Percentiles rank a stretch among this genome's conserved stretches.
These are phyloP conservation scores for Temnothorax unifasciatus DNA, from an alignment of 2,888 invertebrate genomes.

Conservation along the genomic window DNA sequence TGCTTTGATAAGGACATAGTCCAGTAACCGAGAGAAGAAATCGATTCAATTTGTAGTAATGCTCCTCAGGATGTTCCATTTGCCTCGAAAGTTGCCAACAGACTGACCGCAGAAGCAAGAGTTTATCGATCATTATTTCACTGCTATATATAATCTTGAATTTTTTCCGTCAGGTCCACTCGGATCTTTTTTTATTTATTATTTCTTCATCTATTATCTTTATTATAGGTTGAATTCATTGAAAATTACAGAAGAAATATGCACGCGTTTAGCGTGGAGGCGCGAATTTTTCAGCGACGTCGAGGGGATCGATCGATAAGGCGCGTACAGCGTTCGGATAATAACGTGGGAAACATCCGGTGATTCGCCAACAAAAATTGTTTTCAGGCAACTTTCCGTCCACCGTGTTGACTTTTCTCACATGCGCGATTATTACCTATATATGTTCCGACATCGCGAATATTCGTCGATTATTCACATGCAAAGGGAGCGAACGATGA, in stretches of 20 bases:
- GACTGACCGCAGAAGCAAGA: background rate
- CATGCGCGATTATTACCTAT: background rate
- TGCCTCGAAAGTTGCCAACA: background rate
- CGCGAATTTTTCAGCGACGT: background rate
- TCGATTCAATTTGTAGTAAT: constrained; percentile 12
- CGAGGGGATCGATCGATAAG: background rate
- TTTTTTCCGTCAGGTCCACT: background rate
- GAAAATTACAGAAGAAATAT: background rate
- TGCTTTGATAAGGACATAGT: constrained; percentile 29
- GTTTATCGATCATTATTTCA: background rate
- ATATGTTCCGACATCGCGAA: background rate
- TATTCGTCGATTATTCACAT: background rate
- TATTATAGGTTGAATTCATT: background rate
- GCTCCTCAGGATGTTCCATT: constrained; percentile 13
- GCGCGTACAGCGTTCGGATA: background rate
- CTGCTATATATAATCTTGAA: background rate
- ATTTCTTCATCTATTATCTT: background rate
- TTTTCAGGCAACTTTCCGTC: background rate
- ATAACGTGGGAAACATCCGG: constrained; percentile 24
- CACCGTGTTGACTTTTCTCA: background rate
- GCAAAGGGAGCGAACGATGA: background rate
- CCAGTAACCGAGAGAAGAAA: background rate
- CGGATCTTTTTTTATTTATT: background rate
- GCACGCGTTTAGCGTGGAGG: background rate
- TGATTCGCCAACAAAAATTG: background rate